Base-by-base conservation (phyloP, 2,113 vertebrate species). In the Notarius lentiginosus region DNA sequence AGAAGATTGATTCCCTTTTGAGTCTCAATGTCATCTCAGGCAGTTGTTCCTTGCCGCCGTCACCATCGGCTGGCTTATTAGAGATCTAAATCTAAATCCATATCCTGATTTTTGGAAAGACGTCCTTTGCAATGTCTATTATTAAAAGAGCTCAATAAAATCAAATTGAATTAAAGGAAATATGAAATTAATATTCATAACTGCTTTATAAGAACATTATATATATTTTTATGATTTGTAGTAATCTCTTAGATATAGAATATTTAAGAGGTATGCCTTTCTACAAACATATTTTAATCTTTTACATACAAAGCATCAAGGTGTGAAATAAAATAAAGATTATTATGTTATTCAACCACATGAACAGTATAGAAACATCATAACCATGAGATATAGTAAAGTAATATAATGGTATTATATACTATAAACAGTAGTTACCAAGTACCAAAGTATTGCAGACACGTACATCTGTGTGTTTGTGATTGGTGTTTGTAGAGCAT, bases 401-500 rank as follows among this genome's bases (percentile, higher is more conserved):
- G n/a, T 27, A 27, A n/a, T 66, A 27, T 66, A 30, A 66, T 12
- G n/a, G 11, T 66, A 15, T 66, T 2, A 30, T 66, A 5, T 63
- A 24, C 61, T 24, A 63, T 24, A 4, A 27, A 15, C 4, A 66
- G n/a, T 66, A 30, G 61, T 4, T 65, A 60, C 58, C 63, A 27
- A 66, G 63, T 66, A 66, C 12, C 5, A 41, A 20, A 6, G 17
- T 41, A 18, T 49, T 51, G 47, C 20, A n/a, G 20, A 14, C 55
- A 20, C 41, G 41, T 85, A 61, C 10, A 9, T 7, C 51, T 53
- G 51, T 53, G 47, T 68, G 9, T 86, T n/a, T 87, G 68, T 73
- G 58, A 53, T 14, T 63, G 56, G 17, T 63, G 88, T 86, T 92
- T 87, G 83, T 91, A 96, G 95, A 95, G 89, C 92, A 94, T 76